Base-by-base conservation (phyloP, 2,888 invertebrate species). In the Hermaeophaga mercurialis region DNA sequence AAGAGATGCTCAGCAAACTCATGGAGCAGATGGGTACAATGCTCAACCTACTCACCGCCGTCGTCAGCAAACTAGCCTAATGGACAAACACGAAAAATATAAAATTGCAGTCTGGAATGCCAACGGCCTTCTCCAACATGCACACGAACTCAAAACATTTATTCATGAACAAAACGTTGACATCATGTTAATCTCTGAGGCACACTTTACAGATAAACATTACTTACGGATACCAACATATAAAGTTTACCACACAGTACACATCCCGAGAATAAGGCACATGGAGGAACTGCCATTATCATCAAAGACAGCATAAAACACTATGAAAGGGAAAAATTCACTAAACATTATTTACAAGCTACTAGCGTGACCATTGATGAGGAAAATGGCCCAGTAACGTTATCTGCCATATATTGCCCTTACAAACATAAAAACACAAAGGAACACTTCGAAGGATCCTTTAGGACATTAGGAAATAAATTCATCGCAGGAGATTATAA, bases 21-120 rank as follows among this genome's bases (percentile, higher is more conserved):
- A 57, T 62, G 56, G 31, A 58, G 22, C n/a, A n/a, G n/a, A n/a
- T n/a, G n/a, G n/a, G n/a, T n/a, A n/a, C n/a, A n/a, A n/a, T n/a
- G n/a, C n/a, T n/a, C n/a, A n/a, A n/a, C n/a, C n/a, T n/a, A n/a
- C n/a, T n/a, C n/a, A n/a, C n/a, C n/a, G n/a, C n/a, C 57, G 52
- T 61, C 28, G 33, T 60, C 9, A 57, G 28, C 15, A 59, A 49
- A 60, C 31, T 47, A 14, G 41, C 31, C n/a, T 56, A 49, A 59
- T 57, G 50, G 47, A n/a, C 11, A 19, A 17, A 47, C 39, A 45
- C n/a, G n/a, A n/a, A n/a, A n/a, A n/a, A n/a, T n/a, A n/a, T n/a
- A n/a, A n/a, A n/a, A n/a, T n/a, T n/a, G 58, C 46, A 15, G 24
- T 56, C 26, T 63, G 62, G 61, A 64, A 63, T 39, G 58, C 59